Percentiles rank a stretch among this genome's conserved stretches.
Conservation (phyloP, 2,888 invertebrate species). For the Andrena marginata region DNA sequence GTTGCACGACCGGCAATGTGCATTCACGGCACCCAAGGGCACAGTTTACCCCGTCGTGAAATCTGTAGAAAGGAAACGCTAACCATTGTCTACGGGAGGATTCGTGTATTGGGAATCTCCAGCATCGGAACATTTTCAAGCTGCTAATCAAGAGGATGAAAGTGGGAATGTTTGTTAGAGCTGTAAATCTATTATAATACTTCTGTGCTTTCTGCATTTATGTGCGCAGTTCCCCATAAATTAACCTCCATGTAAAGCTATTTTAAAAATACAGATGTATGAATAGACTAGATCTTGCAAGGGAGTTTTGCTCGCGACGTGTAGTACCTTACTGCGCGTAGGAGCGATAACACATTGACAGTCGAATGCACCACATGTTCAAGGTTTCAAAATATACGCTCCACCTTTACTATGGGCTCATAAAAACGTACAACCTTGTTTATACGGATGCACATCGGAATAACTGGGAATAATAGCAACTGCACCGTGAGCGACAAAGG, state of each 20-base stretch:
- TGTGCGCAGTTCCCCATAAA: too few relatives aligned
- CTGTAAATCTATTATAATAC: background rate
- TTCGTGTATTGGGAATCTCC: slow-evolving; percentile 20
- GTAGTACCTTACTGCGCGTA: background rate
- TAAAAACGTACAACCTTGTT: background rate
- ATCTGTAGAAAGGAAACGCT: slow-evolving; percentile 6
- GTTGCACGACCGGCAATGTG: slow-evolving; percentile 31
- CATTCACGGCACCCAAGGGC: slow-evolving; percentile 48
- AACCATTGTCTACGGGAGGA: slow-evolving; percentile 20
- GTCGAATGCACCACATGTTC: background rate
- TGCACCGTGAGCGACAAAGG: background rate
- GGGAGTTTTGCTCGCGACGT: background rate
- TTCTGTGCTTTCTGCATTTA: background rate
- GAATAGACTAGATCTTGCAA: background rate
- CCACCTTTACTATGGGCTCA: background rate
- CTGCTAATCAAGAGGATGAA: background rate
- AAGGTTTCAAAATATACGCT: background rate
- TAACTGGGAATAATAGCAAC: slow-evolving; percentile 13
- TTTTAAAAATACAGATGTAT: background rate
- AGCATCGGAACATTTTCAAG: background rate
- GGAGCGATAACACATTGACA: background rate
- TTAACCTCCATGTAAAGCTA: too few relatives aligned
- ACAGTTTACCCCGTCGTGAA: slow-evolving; percentile 42
- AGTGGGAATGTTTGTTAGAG: background rate
- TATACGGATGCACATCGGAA: background rate